A percentile compares a stretch with the other conserved stretches of the same genome.
Conservation (phyloP, 2,888 invertebrate genomes). For the Apamea anceps region DNA sequence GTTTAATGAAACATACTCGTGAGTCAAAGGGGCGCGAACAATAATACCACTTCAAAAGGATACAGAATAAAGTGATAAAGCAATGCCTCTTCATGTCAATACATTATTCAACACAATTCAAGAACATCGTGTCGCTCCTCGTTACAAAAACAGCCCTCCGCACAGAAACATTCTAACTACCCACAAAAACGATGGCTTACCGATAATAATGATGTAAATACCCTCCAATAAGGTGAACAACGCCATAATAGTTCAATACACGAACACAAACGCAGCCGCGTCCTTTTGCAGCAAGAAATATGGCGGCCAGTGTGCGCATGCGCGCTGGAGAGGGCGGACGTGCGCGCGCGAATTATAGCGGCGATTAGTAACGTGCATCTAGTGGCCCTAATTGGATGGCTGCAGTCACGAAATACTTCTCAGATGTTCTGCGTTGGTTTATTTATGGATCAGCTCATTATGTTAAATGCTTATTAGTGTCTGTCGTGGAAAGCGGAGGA, state of each 20-base stretch:
- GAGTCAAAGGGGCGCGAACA: background rate
- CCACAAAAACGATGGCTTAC: constrained; percentile 53
- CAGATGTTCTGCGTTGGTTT: constrained; percentile 45
- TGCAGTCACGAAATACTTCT: constrained; percentile 71
- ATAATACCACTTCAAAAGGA: background rate
- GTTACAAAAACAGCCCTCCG: background rate
- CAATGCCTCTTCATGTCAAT: constrained; percentile 12
- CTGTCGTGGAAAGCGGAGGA: background rate
- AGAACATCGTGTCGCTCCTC: constrained; percentile 25
- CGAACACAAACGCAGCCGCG: constrained; percentile 64
- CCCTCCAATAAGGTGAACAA: constrained; percentile 67
- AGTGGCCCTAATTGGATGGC: constrained; percentile 70
- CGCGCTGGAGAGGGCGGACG: constrained; percentile 69
- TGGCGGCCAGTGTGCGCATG: constrained; percentile 67
- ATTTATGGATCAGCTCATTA: constrained; percentile 58
- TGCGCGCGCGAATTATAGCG: constrained; percentile 68
- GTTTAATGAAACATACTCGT: background rate
- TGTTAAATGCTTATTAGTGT: constrained; percentile 33
- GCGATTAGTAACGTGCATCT: constrained; percentile 70
- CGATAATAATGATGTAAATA: constrained; percentile 71
- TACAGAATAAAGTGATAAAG: background rate
- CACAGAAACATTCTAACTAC: constrained; percentile 25
- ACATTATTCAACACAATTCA: constrained; percentile 45
- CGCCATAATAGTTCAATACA: constrained; percentile 65
- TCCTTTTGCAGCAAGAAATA: constrained; percentile 77